These are phyloP conservation scores for Tenualosa thibaudeaui DNA, from an alignment of 2,797 vertebrate genomes.

Conservation along the genomic window DNA sequence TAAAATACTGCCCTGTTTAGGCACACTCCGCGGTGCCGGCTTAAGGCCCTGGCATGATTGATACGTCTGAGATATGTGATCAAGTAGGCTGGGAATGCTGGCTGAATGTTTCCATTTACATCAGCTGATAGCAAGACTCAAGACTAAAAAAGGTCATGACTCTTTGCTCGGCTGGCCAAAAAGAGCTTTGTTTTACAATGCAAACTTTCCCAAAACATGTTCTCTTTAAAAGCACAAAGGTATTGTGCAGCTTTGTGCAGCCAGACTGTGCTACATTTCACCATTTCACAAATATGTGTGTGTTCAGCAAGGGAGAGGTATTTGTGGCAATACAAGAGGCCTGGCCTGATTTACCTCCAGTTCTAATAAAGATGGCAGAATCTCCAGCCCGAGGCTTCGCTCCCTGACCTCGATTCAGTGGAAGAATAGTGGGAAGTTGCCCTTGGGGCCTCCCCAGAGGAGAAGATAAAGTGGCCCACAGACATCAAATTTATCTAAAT, in stretches of 20 bases:
- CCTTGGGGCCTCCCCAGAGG: background rate
- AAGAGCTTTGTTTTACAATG: background rate
- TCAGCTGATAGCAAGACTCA: background rate
- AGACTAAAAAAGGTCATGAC: background rate
- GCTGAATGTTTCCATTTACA: slow-evolving; percentile 10
- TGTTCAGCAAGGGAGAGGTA: background rate
- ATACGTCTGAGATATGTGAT: background rate
- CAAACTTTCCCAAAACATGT: background rate
- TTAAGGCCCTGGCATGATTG: slow-evolving; percentile 8
- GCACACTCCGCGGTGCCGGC: background rate
- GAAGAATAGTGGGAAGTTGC: background rate
- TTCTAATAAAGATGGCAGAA: slow-evolving; percentile 26
- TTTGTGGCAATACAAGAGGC: background rate
- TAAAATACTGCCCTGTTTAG: slow-evolving; percentile 12
- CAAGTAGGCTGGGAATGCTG: slow-evolving; percentile 6
- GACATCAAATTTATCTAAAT: slow-evolving; percentile 22
- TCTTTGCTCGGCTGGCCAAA: background rate
- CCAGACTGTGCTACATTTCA: background rate
- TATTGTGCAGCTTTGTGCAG: background rate
- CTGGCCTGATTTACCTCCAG: slow-evolving; percentile 7
- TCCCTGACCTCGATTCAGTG: background rate
- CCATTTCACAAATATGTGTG: background rate
- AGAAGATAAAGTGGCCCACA: background rate
- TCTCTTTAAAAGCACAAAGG: background rate
- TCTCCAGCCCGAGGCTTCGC: background rate